These are phyloP conservation scores for Drosophila lini DNA, from an alignment of 1,140 invertebrate genomes.

Conservation along the genomic window DNA sequence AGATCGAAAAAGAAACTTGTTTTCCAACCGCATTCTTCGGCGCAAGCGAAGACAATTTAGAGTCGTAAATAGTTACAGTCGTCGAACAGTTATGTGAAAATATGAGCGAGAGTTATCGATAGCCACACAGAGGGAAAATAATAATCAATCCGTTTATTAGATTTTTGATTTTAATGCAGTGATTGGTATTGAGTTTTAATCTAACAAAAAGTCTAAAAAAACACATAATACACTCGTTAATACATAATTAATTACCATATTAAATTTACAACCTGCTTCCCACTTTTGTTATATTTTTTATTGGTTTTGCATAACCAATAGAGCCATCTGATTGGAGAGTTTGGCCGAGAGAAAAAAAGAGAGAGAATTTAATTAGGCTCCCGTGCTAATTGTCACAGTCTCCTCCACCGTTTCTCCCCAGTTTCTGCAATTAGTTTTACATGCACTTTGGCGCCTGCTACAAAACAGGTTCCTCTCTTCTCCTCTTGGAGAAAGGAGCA, in stretches of 20 bases:
- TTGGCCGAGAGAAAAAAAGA: conserved; percentile 10
- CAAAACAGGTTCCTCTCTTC: conserved; percentile 51
- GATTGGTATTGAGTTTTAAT: no score
- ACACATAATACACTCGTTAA: background rate
- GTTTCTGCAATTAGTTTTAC: conserved; percentile 71
- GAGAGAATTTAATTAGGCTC: conserved; percentile 60
- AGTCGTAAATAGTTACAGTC: conserved; percentile 68
- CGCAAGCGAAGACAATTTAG: conserved; percentile 51
- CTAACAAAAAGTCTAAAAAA: no score
- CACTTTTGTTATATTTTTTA: background rate
- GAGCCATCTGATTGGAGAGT: conserved; percentile 20
- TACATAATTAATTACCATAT: background rate
- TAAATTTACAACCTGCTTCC: background rate
- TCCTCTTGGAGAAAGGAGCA: conserved; percentile 29
- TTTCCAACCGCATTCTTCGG: conserved; percentile 57
- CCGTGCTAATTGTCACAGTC: conserved; percentile 67
- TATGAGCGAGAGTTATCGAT: conserved; percentile 54
- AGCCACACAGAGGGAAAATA: conserved; percentile 16
- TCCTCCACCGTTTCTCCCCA: conserved; percentile 32
- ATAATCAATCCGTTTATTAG: background rate
- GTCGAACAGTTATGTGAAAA: conserved; percentile 63
- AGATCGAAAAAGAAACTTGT: conserved; percentile 42
- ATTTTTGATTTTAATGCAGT: background rate
- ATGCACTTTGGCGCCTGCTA: conserved; percentile 75
- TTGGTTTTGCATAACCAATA: background rate